Evolutionary conservation across 2,888 invertebrate genomes (phyloP).

Genomic region (Drosophila pseudotalamancana): DNA sequence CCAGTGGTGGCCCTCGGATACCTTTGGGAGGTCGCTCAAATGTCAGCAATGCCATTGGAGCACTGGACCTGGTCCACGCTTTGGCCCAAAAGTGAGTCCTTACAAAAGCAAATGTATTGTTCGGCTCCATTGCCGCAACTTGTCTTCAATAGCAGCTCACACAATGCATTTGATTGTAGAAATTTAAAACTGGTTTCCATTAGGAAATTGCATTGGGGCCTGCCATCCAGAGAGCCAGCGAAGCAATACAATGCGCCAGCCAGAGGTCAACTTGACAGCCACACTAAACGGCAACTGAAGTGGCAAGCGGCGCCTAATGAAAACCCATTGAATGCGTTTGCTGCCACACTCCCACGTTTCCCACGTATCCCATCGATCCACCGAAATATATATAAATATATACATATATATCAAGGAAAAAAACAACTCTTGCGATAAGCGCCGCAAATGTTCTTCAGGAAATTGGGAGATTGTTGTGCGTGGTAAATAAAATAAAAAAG

Average conservation of each 20-base stretch:
- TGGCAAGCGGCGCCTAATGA: conserved; percentile 19
- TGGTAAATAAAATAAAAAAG: conserved; percentile 6
- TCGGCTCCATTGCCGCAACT: conserved; percentile 29
- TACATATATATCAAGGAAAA: background rate
- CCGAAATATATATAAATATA: background rate
- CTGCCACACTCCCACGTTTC: background rate
- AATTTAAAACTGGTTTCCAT: conserved; percentile 63
- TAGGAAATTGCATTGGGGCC: conserved; percentile 59
- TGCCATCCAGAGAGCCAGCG: background rate
- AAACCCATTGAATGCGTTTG: conserved; percentile 23
- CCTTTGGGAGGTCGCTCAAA: conserved; percentile 30
- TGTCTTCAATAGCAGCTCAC: conserved; percentile 24
- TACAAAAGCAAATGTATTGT: conserved; percentile 27
- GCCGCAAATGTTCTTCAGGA: conserved; percentile 6
- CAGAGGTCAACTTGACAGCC: conserved; percentile 40
- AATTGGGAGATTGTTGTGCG: conserved; percentile 17
- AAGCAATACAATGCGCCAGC: conserved; percentile 1
- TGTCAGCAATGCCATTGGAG: conserved; percentile 31
- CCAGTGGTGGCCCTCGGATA: conserved; percentile 29
- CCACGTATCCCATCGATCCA: conserved; percentile 31
- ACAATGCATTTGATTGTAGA: conserved; percentile 63
- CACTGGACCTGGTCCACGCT: background rate
- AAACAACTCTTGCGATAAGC: conserved; percentile 6
- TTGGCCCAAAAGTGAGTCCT: background rate
- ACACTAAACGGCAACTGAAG: conserved; percentile 10